Base-by-base conservation (phyloP, 2,797 vertebrate genomes). In the Cyclopterus lumpus region DNA sequence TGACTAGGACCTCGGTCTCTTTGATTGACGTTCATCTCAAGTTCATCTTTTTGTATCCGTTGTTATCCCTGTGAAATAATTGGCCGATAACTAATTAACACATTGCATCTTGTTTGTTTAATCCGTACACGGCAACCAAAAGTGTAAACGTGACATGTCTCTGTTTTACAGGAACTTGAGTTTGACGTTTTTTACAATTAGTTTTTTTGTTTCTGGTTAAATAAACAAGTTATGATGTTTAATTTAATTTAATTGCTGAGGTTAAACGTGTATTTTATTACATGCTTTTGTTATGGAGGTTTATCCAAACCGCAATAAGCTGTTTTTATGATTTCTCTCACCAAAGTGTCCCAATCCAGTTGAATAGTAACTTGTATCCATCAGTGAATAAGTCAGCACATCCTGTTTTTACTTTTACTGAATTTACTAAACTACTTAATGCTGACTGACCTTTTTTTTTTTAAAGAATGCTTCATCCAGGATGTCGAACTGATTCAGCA, bases 301-400 rank as follows among this genome's bases (percentile, higher is more conserved):
- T 32, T 18, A 34, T 66, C 44, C 24, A 58, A 48, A 36, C 16
- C 26, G 53, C 34, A 62, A 28, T 20, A n/a, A 53, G 58, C 6
- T 49, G 20, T 44, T 40, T 40, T 70, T 30, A 18, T 53, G 46
- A n/a, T 67, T 30, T 34, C 55, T 57, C 16, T 38, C 34, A 22
- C 32, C 22, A 68, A 60, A 6, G n/a, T 40, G 49, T 63, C 57
- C 46, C 58, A 36, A 51, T 53, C 15, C 15, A 20, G 16, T 63
- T 7, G 16, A 48, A 32, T n/a, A 60, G n/a, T 38, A 40, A 28
- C 51, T 53, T 53, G 24, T 26, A 26, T 51, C 16, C 1, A 46
- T 46, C 16, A 46, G 42, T 63, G 22, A 77, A 36, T 54, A 62
- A n/a, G 51, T 55, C 36, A n/a, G 30, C 20, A 77, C 64, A 49